phyloP scores from a whole-genome alignment of 2,888 invertebrate genomes.

The Chrysomela aeneicollis region DNA sequence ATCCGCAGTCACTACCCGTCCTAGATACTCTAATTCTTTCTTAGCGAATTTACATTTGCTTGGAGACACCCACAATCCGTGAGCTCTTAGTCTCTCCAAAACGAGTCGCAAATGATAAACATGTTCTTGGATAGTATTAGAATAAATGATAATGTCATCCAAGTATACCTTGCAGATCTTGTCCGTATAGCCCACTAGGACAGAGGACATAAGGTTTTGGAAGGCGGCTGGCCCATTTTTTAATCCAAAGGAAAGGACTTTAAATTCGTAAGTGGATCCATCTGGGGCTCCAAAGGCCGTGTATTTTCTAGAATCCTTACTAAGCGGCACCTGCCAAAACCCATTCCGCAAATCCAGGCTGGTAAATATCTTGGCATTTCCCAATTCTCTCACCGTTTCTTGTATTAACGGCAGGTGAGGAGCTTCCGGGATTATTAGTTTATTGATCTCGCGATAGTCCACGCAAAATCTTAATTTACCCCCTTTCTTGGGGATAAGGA shows the following conservation, averaged over 20 bases:
- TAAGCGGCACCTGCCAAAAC: no score
- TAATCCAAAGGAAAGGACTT: neutral
- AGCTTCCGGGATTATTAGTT: neutral
- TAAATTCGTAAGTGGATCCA: no score
- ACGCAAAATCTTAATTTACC: conserved; percentile 8
- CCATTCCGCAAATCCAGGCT: neutral
- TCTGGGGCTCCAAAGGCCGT: no score
- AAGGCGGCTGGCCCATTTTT: neutral
- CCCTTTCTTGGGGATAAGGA: no score
- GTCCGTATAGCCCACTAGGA: conserved; percentile 1
- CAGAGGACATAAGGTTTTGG: neutral
- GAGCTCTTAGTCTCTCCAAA: neutral
- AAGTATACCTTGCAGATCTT: conserved; percentile 42
- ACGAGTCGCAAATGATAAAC: neutral
- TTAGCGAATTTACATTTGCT: neutral
- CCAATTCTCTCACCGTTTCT: neutral
- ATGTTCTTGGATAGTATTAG: neutral
- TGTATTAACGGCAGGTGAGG: neutral
- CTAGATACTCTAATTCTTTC: neutral
- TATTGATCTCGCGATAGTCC: conserved; percentile 12
- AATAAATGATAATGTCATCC: conserved; percentile 42
- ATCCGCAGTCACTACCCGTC: neutral
- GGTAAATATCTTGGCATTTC: neutral
- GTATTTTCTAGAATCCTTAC: no score
- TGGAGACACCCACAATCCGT: neutral